Base-by-base conservation (phyloP, 2,888 invertebrate genomes). In the Coelinius sp. region DNA sequence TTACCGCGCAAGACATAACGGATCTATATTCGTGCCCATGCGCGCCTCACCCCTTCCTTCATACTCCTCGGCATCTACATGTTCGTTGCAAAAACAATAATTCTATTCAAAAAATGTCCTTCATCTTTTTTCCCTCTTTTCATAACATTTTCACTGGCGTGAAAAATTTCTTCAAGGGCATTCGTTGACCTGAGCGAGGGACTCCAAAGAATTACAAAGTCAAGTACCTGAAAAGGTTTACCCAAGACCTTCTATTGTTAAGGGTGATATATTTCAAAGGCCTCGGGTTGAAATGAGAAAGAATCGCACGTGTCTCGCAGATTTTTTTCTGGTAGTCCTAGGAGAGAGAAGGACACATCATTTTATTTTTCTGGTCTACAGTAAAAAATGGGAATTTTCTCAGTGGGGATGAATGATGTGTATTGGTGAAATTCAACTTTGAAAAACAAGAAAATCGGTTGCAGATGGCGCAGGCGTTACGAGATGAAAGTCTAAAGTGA, bases 11-110 rank as follows among this genome's bases (percentile, higher is more conserved):
- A 53, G 44, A 44, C 72, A 63, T 52, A n/a, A n/a, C 66, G 64
- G 78, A 78, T 78, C 77, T 77, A 78, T 78, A 78, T 77, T 77
- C 71, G 75, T 77, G 76, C 73, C 74, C 78, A 77, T 77, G 77
- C 76, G 78, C 78, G 70, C 38, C 65, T 68, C 71, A 66, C 72
- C 69, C 68, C 75, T 68, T 71, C 46, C 20, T 56, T 27, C 20
- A 24, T 35, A 20, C 14, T 56, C n/a, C 17, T 56, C 14, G 12
- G n/a, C 35, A 67, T 53, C 7, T 8, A 17, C 20, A 46, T 46
- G n/a, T n/a, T n/a, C n/a, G 20, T 14, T 46, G 31, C 31, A 31
- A 31, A 31, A 62, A n/a, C n/a, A n/a, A n/a, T n/a, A n/a, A n/a
- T n/a, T n/a, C n/a, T n/a, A n/a, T n/a, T n/a, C n/a, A n/a, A n/a